Conservation (phyloP, 2,888 invertebrate genomes). For the Gandaritis pyraliata region DNA sequence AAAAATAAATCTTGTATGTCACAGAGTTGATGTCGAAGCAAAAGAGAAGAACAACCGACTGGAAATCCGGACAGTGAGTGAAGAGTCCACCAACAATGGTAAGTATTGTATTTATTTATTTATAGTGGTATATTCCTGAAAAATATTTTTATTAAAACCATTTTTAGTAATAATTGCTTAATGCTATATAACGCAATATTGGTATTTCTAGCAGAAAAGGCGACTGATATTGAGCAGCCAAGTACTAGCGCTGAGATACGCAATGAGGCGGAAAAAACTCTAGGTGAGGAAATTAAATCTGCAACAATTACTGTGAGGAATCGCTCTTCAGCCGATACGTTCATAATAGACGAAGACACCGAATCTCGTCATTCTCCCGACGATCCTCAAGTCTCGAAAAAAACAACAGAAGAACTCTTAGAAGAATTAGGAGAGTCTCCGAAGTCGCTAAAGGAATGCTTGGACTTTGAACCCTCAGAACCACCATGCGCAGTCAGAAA, state of each 20-base stretch:
- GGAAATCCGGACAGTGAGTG: slow-evolving; percentile 54
- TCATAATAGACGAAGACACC: slow-evolving; percentile 44
- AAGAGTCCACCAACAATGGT: slow-evolving; percentile 56
- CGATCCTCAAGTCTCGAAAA: slow-evolving; percentile 53
- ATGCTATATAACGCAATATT: not conserved
- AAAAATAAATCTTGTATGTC: not conserved
- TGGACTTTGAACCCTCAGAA: slow-evolving; percentile 60
- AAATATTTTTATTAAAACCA: too few relatives aligned
- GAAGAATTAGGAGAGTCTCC: slow-evolving; percentile 54
- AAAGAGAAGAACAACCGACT: slow-evolving; percentile 61
- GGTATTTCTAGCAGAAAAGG: slow-evolving; percentile 51
- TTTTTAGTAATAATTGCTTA: too few relatives aligned
- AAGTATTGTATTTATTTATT: slow-evolving; percentile 35
- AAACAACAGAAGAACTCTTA: slow-evolving; percentile 57
- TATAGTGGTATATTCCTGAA: too few relatives aligned
- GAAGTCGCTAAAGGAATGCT: slow-evolving; percentile 63
- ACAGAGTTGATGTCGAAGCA: slow-evolving; percentile 60
- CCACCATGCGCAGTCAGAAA: slow-evolving; percentile 66
- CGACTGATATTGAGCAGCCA: slow-evolving; percentile 48
- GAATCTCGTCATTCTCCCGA: slow-evolving; percentile 33
- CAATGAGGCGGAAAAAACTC: slow-evolving; percentile 51
- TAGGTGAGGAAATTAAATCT: slow-evolving; percentile 69
- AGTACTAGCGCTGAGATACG: slow-evolving; percentile 50
- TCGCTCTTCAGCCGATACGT: slow-evolving; percentile 73
- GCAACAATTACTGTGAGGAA: slow-evolving; percentile 57